Base-by-base conservation (phyloP, 2,888 invertebrate species). In the Girardia tigrina region DNA sequence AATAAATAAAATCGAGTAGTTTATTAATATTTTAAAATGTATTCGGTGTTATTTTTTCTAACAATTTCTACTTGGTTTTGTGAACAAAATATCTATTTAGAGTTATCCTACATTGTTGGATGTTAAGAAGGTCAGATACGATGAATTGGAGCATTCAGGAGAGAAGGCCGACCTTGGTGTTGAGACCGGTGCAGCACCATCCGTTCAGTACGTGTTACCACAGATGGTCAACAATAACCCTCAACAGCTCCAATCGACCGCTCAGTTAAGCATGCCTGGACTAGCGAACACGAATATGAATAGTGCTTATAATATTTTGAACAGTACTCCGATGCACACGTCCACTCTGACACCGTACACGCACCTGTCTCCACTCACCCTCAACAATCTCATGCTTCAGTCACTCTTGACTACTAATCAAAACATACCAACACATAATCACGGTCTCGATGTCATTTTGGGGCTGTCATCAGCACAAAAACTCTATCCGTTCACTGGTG, bases 401-500 rank as follows among this genome's bases (percentile, higher is more conserved):
- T 56, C 56, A 4, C 56, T 56, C 20, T n/a, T 56, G 56, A 56
- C 56, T 2, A 20, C 56, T 8, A 56, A 56, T n/a, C n/a, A 4
- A 56, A 56, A 56, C n/a, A 4, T 56, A n/a, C 6, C 56, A 4
- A 56, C n/a, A 6, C n/a, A 56, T 16, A n/a, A 56, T 56, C 56
- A 56, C 23, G 23, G 56, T n/a, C n/a, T 56, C 2, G 56, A 56
- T 2, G 56, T 23, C 56, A 6, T 56, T 8, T n/a, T 56, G 8
- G 56, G 56, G 2, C n/a, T 56, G 56, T n/a, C n/a, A n/a, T 56
- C 56, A 56, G 56, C 56, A 16, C 56, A 56, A n/a, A 56, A 56
- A n/a, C n/a, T 56, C 2, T 56, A 56, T 56, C 56, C 56, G 4
- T 2, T 56, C 2, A 23, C 56, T 12, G 23, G n/a, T 56, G n/a